Base-by-base conservation (phyloP, 2,888 invertebrate species). In the Rutpela maculata region DNA sequence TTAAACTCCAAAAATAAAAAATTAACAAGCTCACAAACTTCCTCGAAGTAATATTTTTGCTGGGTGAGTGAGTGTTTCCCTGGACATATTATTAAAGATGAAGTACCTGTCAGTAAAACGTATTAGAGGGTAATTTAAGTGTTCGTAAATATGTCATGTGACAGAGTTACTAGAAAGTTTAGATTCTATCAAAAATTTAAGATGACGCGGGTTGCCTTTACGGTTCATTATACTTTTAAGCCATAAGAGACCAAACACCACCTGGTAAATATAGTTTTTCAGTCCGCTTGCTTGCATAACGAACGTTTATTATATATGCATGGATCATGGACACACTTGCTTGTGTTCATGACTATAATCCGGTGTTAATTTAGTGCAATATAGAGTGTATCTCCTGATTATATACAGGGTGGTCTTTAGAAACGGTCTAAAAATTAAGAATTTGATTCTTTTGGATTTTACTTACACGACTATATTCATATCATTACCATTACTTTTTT, bases 221-320 rank as follows among this genome's bases (percentile, higher is more conserved):
- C 83, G 80, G 82, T 84, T 84, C 84, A 83, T 84, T 85, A 84
- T 78, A 83, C 82, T 85, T 85, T 85, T 81, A 85, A 78, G 65
- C n/a, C 65, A 11, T 63, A 60, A 43, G 60, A 43, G 60, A 50
- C 60, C 65, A 17, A 15, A 35, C 63, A 38, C 38, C 63, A 38
- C 38, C 63, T 63, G 22, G 63, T 38, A 63, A 38, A 38, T 38
- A 63, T 38, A 18, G 31, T 63, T 63, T 63, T 63, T 63, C 22
- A 18, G 18, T 50, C 22, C 19, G 59, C 9, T 22, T 22, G 22
- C 10, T 22, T 22, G 19, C 22, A 11, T 59, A 59, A 50, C 12
- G 50, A 50, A n/a, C 6, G 12, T n/a, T 50, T 15, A 43, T 43
- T 43, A 43, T 43, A 15, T 43, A 43, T 43, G 12, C 43, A 43